Evolutionary conservation across 2,888 invertebrate genomes (phyloP).

Genomic region (Hypolimnas misippus): DNA sequence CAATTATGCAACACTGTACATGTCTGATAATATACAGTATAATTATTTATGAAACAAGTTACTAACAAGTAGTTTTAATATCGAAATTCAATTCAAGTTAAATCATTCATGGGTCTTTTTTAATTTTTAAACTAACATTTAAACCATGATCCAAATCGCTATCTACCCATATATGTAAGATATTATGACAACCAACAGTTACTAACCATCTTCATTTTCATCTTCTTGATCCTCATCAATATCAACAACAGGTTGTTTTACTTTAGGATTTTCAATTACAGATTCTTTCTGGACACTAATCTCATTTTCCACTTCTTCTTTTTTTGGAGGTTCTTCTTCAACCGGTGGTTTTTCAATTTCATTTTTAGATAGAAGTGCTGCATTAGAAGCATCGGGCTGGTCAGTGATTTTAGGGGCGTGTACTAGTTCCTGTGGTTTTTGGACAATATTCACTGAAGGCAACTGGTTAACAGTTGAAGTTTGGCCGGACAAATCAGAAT

Average conservation of each 20-base stretch:
- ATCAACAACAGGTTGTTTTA: conserved; percentile 31
- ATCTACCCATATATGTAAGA: too few relatives aligned
- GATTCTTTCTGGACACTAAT: conserved; percentile 46
- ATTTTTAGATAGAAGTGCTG: conserved; percentile 21
- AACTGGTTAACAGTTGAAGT: conserved; percentile 4
- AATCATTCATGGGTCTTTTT: too few relatives aligned
- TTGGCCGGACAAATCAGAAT: not conserved
- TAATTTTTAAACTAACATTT: too few relatives aligned
- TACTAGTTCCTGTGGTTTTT: conserved; percentile 14
- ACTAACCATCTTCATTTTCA: conserved; percentile 32
- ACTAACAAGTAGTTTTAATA: too few relatives aligned
- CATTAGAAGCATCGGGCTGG: conserved; percentile 12
- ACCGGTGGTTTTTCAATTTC: conserved; percentile 34
- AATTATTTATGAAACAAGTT: too few relatives aligned
- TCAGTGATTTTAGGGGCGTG: conserved; percentile 18
- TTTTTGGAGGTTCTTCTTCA: conserved; percentile 38
- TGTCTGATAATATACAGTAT: too few relatives aligned
- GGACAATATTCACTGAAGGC: conserved; percentile 28
- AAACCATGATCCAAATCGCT: too few relatives aligned
- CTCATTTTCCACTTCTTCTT: conserved; percentile 40
- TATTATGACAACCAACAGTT: too few relatives aligned
- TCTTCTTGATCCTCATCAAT: conserved; percentile 48
- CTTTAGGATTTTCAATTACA: conserved; percentile 47
- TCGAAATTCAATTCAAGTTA: too few relatives aligned
- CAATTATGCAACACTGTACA: too few relatives aligned